A percentile compares a stretch with the other conserved stretches of the same genome.
phyloP scores from a whole-genome alignment of 2,888 invertebrate genomes.

The Dastarcus helophoroides region DNA sequence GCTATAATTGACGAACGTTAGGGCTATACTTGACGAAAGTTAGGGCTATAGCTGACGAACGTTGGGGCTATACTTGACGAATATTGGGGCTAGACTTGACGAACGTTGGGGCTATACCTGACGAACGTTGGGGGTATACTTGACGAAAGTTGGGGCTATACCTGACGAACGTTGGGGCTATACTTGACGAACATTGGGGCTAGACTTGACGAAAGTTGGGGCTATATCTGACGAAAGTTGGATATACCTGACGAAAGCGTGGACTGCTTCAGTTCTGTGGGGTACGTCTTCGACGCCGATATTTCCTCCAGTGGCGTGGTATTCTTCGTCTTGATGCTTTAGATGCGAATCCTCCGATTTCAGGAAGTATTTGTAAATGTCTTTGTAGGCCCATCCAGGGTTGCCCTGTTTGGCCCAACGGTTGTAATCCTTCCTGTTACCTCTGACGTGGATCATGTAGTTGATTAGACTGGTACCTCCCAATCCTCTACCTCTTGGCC shows the following conservation, averaged over 20 bases:
- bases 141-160: no score
- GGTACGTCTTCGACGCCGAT: constrained; percentile 34
- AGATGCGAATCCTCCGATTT: constrained; percentile 33
- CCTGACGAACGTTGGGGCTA: no score
- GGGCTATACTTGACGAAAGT: no score
- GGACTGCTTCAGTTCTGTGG: constrained; percentile 36
- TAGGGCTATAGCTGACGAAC: no score
- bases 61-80: no score
- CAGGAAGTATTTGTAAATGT: constrained; percentile 37
- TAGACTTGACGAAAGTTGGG: no score
- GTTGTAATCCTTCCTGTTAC: constrained; percentile 59
- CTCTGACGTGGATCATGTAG: constrained; percentile 47
- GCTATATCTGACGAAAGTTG: no score
- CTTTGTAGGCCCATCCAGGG: constrained; percentile 42
- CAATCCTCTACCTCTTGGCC: constrained; percentile 46
- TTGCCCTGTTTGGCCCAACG: constrained; percentile 48
- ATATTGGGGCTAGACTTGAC: no score
- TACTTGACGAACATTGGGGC: no score
- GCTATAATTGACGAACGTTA: no score
- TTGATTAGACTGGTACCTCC: constrained; percentile 40
- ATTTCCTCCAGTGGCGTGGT: constrained; percentile 32
- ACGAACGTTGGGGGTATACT: no score
- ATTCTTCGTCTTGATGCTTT: constrained; percentile 27
- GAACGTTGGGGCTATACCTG: no score
- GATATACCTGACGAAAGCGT: constrained; percentile 48